Evolutionary conservation across 2,888 invertebrate genomes (phyloP).

Genomic region (Idaea aversata): DNA sequence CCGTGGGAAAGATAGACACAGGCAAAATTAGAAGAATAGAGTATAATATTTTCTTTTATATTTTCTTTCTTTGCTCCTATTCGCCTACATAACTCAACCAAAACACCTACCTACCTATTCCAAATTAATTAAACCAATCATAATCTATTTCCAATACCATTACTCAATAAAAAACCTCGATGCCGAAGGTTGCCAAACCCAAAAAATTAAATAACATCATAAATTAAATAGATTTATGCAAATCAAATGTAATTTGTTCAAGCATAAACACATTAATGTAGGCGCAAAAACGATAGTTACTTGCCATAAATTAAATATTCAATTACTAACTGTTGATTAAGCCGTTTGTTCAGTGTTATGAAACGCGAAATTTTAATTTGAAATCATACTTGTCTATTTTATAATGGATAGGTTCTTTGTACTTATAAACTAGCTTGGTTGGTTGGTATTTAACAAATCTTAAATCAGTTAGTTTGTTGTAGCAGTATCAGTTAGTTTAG

Average conservation of each 20-base stretch:
- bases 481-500: too few relatives aligned
- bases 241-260: slow-evolving; percentile 17
- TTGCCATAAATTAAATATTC: slow-evolving; percentile 70
- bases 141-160: neutral
- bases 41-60: too few relatives aligned
- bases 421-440: neutral
- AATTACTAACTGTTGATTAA: slow-evolving; percentile 66
- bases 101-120: neutral
- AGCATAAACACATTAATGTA: slow-evolving; percentile 7
- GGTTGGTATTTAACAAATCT: neutral
- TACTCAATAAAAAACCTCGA: slow-evolving; percentile 1
- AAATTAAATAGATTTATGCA: slow-evolving; percentile 17
- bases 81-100: neutral
- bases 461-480: too few relatives aligned
- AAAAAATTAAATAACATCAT: slow-evolving; percentile 1
- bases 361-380: neutral
- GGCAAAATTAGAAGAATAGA: too few relatives aligned
- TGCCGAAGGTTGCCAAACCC: neutral
- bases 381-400: neutral
- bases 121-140: neutral
- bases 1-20: too few relatives aligned
- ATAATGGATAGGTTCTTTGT: neutral
- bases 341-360: slow-evolving; percentile 20
- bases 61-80: neutral
- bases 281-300: slow-evolving; percentile 36